Evolutionary conservation across 2,113 vertebrate genomes (phyloP).

Genomic region (Catagonus wagneri): DNA sequence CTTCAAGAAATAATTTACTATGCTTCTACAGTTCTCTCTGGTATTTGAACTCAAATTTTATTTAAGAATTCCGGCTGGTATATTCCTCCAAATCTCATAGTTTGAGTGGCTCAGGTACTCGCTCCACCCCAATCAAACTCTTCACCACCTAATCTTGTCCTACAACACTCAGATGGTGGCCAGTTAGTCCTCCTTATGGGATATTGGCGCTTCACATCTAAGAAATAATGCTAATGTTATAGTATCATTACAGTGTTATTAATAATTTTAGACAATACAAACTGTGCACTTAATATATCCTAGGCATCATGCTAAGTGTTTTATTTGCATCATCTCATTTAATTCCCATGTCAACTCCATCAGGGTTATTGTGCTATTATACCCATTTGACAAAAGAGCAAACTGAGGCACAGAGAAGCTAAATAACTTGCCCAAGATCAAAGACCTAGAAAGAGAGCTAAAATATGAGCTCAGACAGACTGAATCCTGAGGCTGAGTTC

Average conservation of each 20-base stretch:
- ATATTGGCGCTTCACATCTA: background rate
- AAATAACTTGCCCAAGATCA: background rate
- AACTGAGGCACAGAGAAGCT: background rate
- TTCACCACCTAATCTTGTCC: background rate
- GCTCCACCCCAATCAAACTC: background rate
- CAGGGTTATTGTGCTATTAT: background rate
- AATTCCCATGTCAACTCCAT: background rate
- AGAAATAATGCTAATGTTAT: background rate
- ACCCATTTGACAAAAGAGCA: background rate
- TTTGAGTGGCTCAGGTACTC: background rate
- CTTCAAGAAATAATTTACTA: constrained; percentile 11
- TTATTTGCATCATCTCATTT: background rate
- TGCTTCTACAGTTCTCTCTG: background rate
- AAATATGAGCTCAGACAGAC: background rate
- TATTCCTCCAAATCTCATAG: constrained; percentile 14
- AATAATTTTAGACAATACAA: background rate
- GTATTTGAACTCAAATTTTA: background rate
- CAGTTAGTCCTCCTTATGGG: background rate
- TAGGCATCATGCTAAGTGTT: background rate
- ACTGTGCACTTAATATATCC: background rate
- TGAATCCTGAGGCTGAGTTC: background rate
- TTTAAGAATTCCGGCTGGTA: background rate
- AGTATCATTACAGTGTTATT: background rate
- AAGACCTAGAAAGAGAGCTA: background rate
- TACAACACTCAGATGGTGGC: background rate